A percentile compares a stretch with the other conserved stretches of the same genome.
Evolutionary conservation across 2,113 vertebrate species (phyloP).

Genomic region (Mobula hypostoma): DNA sequence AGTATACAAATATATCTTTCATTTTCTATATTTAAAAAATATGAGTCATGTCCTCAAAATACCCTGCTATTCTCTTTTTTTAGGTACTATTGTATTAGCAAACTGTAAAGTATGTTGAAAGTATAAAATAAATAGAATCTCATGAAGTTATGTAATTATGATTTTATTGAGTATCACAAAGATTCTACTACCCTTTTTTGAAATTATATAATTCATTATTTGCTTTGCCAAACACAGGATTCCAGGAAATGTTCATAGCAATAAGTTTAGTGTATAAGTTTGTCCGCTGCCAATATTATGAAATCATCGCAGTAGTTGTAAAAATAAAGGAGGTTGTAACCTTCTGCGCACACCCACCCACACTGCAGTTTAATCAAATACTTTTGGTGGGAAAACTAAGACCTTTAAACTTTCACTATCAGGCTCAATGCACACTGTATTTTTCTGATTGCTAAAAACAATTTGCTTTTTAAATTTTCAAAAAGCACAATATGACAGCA

Average conservation of each 20-base stretch:
- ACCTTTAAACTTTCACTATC: conserved; percentile 71
- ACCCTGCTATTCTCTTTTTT: neutral
- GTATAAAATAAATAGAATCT: neutral
- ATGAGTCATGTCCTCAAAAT: no score
- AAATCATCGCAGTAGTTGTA: conserved; percentile 71
- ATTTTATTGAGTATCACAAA: conserved; percentile 46
- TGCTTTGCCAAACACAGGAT: conserved; percentile 56
- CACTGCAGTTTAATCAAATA: conserved; percentile 67
- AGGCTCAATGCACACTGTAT: conserved; percentile 64
- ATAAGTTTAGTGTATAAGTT: conserved; percentile 54
- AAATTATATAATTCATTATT: conserved; percentile 63
- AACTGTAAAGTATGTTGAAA: neutral
- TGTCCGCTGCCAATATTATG: conserved; percentile 63
- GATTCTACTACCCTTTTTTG: conserved; percentile 60
- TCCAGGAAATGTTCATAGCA: conserved; percentile 66
- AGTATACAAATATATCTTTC: no score
- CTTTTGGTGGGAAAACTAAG: conserved; percentile 75
- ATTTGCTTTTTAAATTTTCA: conserved; percentile 62
- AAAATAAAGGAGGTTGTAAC: conserved; percentile 72
- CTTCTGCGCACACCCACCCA: conserved; percentile 64
- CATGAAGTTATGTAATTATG: conserved; percentile 48
- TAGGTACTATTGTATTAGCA: neutral
- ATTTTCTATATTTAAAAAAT: no score
- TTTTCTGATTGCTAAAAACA: conserved; percentile 59
- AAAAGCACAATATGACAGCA: conserved; percentile 54